Percentiles rank a stretch among this genome's conserved stretches.
Conservation (phyloP, 23 tunicate species). For the Ciona savignyi region DNA sequence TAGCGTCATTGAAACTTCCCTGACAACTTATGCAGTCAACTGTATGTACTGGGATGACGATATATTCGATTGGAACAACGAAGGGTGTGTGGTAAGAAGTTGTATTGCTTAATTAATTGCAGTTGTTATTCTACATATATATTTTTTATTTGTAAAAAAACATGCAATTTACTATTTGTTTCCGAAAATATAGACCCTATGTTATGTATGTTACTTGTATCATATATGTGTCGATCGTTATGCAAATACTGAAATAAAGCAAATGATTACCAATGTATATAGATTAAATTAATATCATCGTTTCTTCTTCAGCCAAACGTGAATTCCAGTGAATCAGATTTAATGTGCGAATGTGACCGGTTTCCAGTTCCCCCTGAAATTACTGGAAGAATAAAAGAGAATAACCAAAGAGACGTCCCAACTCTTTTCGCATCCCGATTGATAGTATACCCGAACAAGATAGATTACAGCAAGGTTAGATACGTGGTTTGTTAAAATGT, state of each 20-base stretch:
- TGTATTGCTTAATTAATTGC: background rate
- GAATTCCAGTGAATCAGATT: background rate
- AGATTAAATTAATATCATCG: too few species aligned
- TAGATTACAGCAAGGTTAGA: constrained; percentile 1
- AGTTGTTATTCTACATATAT: too few species aligned
- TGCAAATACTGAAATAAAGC: too few species aligned
- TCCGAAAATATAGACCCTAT: too few species aligned
- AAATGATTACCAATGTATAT: too few species aligned
- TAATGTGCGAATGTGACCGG: background rate
- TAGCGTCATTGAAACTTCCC: background rate
- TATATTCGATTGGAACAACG: constrained; percentile 11
- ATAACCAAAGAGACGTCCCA: background rate
- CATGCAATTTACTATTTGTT: too few species aligned
- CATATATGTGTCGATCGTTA: too few species aligned
- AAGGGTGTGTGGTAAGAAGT: constrained; percentile 23
- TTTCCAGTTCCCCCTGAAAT: constrained; percentile 1
- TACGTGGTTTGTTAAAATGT: background rate
- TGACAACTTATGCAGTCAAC: constrained; percentile 9
- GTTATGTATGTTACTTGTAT: too few species aligned
- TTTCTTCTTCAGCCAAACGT: background rate
- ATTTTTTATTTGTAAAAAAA: too few species aligned
- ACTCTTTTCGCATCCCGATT: constrained; percentile 7
- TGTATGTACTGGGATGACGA: constrained; percentile 29
- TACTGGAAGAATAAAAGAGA: background rate
- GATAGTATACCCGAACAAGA: constrained; percentile 2